A percentile compares a stretch with the other conserved stretches of the same genome.
phyloP scores from a whole-genome alignment of 2,113 vertebrate genomes.

The Hippocampus mohnikei region DNA sequence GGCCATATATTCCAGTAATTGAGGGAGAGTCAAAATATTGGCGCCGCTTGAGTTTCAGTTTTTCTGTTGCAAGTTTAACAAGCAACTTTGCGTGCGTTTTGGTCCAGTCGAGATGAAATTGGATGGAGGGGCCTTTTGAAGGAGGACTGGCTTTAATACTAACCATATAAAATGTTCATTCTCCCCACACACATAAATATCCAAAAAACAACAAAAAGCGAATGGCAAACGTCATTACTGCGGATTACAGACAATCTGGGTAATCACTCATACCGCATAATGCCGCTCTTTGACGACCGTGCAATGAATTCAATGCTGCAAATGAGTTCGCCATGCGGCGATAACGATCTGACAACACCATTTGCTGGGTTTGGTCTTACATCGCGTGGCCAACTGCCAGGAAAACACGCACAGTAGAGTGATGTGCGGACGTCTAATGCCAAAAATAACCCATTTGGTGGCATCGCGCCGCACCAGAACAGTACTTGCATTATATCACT shows the following conservation, averaged over 20 bases:
- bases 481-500: not conserved
- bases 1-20: conserved; percentile 33
- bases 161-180: not conserved
- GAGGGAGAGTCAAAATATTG: conserved; percentile 29
- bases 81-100: conserved; percentile 46
- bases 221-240: conserved; percentile 22
- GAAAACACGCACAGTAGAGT: conserved; percentile 34
- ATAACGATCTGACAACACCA: conserved; percentile 55
- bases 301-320: conserved; percentile 17
- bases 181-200: conserved; percentile 13
- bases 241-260: conserved; percentile 4
- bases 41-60: conserved; percentile 45
- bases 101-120: conserved; percentile 51
- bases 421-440: conserved; percentile 41
- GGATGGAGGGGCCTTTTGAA: conserved; percentile 38
- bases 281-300: conserved; percentile 16
- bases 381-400: conserved; percentile 20
- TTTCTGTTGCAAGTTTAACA: conserved; percentile 43
- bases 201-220: conserved; percentile 8
- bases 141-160: conserved; percentile 21
- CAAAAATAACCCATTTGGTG: conserved; percentile 12
- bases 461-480: conserved; percentile 7
- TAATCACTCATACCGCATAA: conserved; percentile 20
- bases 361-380: conserved; percentile 30
- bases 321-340: conserved; percentile 24